A percentile compares a stretch with the other conserved stretches of the same genome.
These are phyloP conservation scores for Anneissia japonica DNA, from an alignment of 35 echinoderm and acorn worm genomes.

Conservation along the genomic window DNA sequence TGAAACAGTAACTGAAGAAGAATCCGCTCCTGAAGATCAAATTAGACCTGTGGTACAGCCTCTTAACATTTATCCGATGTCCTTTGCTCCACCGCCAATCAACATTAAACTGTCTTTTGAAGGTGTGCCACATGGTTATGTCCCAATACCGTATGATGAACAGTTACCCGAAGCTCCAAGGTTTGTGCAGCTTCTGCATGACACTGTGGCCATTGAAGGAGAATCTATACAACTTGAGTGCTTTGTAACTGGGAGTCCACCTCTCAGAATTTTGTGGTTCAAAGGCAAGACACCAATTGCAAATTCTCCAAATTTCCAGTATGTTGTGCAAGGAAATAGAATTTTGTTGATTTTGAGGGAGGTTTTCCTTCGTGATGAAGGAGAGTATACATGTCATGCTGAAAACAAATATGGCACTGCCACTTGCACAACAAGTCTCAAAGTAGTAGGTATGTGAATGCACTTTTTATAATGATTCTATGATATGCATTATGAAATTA, in stretches of 20 bases:
- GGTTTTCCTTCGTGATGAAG: constrained; percentile 73
- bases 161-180: constrained; percentile 57
- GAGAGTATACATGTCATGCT: constrained; percentile 89
- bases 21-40: constrained; percentile 17
- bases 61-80: neutral
- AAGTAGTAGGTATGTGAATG: constrained; percentile 54
- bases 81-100: neutral
- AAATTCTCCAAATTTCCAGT: constrained; percentile 91
- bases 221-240: constrained; percentile 67
- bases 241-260: constrained; percentile 80
- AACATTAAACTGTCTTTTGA: constrained; percentile 28
- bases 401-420: constrained; percentile 79
- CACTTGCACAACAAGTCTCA: constrained; percentile 76
- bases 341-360: constrained; percentile 74
- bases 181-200: constrained; percentile 53
- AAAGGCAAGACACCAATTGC: constrained; percentile 61
- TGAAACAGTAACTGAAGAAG: constrained; percentile 74
- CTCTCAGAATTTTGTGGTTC: constrained; percentile 72
- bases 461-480: neutral
- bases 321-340: constrained; percentile 72
- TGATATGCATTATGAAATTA: neutral
- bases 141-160: neutral
- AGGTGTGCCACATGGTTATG: neutral
- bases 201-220: constrained; percentile 57
- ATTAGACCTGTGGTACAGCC: neutral